phyloP scores from a whole-genome alignment of 2,113 vertebrate genomes.

The Passerina amoena region DNA sequence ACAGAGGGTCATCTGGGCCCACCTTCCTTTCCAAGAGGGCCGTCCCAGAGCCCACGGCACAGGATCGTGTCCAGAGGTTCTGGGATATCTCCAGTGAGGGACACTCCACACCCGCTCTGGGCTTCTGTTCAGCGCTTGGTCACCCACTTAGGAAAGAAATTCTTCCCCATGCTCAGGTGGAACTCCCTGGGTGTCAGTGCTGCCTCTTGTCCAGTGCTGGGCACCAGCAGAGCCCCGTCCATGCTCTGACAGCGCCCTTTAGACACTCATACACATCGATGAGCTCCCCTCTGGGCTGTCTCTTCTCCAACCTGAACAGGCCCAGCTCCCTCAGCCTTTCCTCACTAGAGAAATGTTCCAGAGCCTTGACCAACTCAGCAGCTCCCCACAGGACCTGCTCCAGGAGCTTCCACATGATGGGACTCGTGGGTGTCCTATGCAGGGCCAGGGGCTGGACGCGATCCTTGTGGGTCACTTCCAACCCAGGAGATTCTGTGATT shows the following conservation, averaged over 20 bases:
- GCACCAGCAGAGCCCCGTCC: not conserved
- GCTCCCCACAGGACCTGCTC: not conserved
- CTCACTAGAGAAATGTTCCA: not conserved
- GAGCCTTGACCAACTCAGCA: accelerated
- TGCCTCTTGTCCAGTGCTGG: not conserved
- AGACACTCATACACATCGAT: not conserved
- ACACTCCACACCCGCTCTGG: not conserved
- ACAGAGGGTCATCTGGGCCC: accelerated
- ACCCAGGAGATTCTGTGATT: no score
- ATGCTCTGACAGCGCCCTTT: not conserved
- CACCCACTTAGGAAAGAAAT: not conserved
- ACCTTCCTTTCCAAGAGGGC: no score
- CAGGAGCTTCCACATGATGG: not conserved
- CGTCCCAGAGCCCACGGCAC: not conserved
- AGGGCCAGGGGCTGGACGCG: no score
- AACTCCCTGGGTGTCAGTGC: not conserved
- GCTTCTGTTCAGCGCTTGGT: not conserved
- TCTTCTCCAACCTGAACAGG: not conserved
- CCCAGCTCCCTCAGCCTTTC: not conserved
- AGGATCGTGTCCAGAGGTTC: no score
- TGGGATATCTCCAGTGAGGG: not conserved
- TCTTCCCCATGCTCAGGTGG: not conserved
- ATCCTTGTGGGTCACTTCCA: no score
- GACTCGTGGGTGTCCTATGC: no score
- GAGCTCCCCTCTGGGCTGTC: not conserved